Conservation (phyloP, 2,113 vertebrate species). For the Prolemur simus region DNA sequence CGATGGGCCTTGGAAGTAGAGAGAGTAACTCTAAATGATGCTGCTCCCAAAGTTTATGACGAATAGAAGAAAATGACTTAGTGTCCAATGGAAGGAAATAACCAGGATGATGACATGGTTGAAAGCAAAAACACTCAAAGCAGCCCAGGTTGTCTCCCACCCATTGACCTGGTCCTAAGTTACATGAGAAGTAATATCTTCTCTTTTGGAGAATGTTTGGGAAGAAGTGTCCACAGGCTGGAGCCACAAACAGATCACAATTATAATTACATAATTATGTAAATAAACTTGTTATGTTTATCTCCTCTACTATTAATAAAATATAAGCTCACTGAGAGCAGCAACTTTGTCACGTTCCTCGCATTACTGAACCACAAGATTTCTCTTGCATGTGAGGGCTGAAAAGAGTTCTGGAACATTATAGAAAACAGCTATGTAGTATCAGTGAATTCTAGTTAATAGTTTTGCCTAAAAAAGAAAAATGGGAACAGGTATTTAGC, state of each 20-base stretch:
- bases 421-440: neutral
- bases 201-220: neutral
- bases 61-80: neutral
- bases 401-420: neutral
- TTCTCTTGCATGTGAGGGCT: neutral
- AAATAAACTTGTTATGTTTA: neutral
- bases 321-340: neutral
- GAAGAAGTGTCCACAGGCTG: neutral
- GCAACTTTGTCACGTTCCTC: no score
- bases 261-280: neutral
- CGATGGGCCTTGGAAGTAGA: neutral
- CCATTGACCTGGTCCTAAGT: neutral
- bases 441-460: neutral
- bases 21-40: neutral
- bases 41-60: neutral
- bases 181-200: neutral
- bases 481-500: slow-evolving; percentile 12
- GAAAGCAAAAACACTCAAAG: neutral
- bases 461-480: neutral
- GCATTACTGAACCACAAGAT: neutral
- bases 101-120: neutral
- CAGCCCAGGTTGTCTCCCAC: rapidly evolving
- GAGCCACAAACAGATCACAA: neutral
- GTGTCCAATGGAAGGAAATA: neutral
- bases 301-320: neutral